A percentile compares a stretch with the other conserved stretches of the same genome.
phyloP scores from a whole-genome alignment of 2,113 vertebrate species.

The Catharus minimus region DNA sequence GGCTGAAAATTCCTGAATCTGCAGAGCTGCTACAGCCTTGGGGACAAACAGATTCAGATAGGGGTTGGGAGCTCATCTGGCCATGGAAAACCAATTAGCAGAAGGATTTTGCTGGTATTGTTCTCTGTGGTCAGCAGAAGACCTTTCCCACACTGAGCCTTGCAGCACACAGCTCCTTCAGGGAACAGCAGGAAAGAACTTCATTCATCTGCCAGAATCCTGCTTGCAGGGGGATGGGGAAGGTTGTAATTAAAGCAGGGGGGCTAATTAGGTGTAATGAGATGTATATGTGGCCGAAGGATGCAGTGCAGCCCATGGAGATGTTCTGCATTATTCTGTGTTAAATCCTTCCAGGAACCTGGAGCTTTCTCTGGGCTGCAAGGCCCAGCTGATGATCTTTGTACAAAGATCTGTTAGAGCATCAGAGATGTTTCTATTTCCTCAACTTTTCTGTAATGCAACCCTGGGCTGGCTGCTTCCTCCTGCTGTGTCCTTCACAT shows the following conservation, averaged over 20 bases:
- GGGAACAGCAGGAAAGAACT: not conserved
- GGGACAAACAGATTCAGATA: slow-evolving; percentile 4
- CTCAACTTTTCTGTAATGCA: not conserved
- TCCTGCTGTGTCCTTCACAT: not conserved
- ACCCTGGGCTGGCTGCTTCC: not conserved
- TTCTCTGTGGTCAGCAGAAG: not conserved
- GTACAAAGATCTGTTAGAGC: not conserved
- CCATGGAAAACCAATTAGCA: slow-evolving; percentile 36
- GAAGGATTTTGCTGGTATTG: not conserved
- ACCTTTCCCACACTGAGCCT: not conserved
- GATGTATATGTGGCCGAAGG: fast-evolving
- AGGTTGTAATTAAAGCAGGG: not conserved
- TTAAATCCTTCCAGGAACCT: not conserved
- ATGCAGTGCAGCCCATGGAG: not conserved
- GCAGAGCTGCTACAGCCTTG: not conserved
- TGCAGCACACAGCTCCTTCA: not conserved
- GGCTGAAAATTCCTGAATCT: slow-evolving; percentile 8
- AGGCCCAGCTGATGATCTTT: not conserved
- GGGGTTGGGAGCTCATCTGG: not conserved
- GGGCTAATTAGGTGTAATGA: not conserved
- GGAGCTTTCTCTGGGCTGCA: not conserved
- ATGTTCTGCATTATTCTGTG: not conserved
- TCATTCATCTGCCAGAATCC: not conserved
- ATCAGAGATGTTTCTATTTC: not conserved
- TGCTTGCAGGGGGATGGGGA: not conserved